A percentile compares a stretch with the other conserved stretches of the same genome.
Evolutionary conservation across 2,113 vertebrate species (phyloP).

Genomic region (Anas platyrhynchos): DNA sequence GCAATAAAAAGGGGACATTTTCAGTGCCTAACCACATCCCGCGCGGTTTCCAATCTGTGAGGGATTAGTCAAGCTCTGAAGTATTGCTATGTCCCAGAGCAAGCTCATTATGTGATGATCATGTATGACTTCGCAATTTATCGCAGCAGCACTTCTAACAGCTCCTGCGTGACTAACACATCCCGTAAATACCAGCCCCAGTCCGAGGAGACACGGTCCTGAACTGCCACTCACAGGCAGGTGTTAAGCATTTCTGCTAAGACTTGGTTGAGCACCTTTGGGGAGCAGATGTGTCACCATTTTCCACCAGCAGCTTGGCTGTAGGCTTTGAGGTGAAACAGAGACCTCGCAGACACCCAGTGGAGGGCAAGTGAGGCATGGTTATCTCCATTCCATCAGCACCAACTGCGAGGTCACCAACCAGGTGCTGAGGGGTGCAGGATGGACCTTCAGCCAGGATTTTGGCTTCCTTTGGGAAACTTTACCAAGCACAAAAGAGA

Average conservation of each 20-base stretch:
- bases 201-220: background rate
- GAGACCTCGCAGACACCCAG: accelerated
- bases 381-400: accelerated
- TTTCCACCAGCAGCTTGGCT: background rate
- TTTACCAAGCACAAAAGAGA: background rate
- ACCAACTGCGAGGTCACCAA: background rate
- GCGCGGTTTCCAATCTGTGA: background rate
- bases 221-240: background rate
- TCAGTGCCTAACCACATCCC: background rate
- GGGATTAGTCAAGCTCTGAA: conserved; percentile 39
- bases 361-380: accelerated
- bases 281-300: background rate
- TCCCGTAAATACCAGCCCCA: background rate
- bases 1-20: background rate
- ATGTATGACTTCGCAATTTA: background rate
- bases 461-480: background rate
- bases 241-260: accelerated
- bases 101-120: background rate
- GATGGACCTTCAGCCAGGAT: background rate
- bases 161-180: background rate
- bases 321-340: background rate
- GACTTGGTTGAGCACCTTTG: background rate
- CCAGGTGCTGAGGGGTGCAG: background rate
- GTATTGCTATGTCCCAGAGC: background rate
- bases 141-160: background rate